Percentiles rank a stretch among this genome's conserved stretches.
phyloP scores from a whole-genome alignment of 1,140 invertebrate genomes.

The Hyles vespertilio region DNA sequence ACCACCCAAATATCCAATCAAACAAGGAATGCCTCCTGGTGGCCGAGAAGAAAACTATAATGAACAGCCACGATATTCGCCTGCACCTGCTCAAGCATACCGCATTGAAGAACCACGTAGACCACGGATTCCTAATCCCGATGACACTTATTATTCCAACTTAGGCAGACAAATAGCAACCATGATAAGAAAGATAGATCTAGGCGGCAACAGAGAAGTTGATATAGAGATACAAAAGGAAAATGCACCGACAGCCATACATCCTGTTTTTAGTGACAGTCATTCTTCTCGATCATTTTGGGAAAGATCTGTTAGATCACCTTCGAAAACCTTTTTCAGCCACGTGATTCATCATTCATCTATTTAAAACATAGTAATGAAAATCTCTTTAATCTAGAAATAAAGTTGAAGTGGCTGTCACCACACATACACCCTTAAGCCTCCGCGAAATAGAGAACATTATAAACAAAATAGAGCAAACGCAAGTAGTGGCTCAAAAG shows the following conservation, averaged over 20 bases:
- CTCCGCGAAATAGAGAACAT: conserved; percentile 60
- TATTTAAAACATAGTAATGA: conserved; percentile 46
- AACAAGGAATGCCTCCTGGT: background rate
- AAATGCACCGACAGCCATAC: conserved; percentile 16
- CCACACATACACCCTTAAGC: conserved; percentile 34
- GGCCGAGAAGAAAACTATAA: conserved; percentile 11
- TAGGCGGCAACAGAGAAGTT: conserved; percentile 29
- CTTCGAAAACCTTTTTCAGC: conserved; percentile 26
- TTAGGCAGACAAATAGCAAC: conserved; percentile 60
- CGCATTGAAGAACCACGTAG: background rate
- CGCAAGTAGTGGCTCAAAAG: conserved; percentile 14
- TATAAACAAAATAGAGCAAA: conserved; percentile 40
- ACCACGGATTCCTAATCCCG: conserved; percentile 4
- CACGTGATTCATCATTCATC: conserved; percentile 27
- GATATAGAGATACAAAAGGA: conserved; percentile 32
- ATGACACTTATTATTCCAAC: conserved; percentile 46
- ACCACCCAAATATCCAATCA: background rate
- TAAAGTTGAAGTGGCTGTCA: conserved; percentile 41
- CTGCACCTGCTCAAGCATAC: background rate
- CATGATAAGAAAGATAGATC: conserved; percentile 46
- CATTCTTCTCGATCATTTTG: conserved; percentile 48
- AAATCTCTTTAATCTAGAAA: conserved; percentile 51
- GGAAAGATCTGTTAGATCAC: conserved; percentile 60
- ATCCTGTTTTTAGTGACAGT: conserved; percentile 38
- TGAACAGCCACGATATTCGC: background rate